Evolutionary conservation across 2,888 invertebrate genomes (phyloP).

Genomic region (Tipula unca): DNA sequence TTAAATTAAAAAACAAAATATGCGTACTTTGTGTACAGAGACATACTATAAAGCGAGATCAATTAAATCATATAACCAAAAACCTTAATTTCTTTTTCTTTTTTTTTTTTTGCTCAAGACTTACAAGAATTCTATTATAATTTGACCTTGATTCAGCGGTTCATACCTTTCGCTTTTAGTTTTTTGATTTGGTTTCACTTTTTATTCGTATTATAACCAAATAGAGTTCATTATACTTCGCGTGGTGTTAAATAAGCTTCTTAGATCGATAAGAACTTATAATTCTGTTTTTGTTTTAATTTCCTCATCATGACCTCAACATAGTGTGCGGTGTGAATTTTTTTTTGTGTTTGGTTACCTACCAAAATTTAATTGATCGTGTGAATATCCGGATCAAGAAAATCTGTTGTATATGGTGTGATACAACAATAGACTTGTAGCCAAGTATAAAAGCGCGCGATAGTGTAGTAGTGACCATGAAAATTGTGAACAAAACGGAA

Average conservation of each 20-base stretch:
- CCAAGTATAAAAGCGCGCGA: background rate
- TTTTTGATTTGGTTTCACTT: background rate
- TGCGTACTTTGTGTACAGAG: background rate
- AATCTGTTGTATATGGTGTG: background rate
- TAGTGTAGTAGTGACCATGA: background rate
- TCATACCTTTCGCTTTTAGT: background rate
- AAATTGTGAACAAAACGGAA: background rate
- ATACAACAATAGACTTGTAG: background rate
- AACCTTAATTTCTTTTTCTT: background rate
- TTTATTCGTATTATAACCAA: background rate
- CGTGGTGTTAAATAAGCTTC: background rate
- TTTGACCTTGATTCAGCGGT: background rate
- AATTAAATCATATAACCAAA: background rate
- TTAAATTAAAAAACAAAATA: background rate
- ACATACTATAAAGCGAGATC: background rate
- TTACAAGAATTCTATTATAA: constrained; percentile 9
- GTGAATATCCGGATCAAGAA: background rate
- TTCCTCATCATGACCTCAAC: background rate
- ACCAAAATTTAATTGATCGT: background rate
- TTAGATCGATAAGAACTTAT: background rate
- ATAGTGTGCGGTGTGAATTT: background rate
- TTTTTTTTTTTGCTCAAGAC: background rate
- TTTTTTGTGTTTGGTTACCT: background rate
- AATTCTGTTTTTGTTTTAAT: background rate
- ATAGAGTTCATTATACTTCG: constrained; percentile 2